Base-by-base conservation (phyloP, 2,888 invertebrate species). In the Parascotia fuliginaria region DNA sequence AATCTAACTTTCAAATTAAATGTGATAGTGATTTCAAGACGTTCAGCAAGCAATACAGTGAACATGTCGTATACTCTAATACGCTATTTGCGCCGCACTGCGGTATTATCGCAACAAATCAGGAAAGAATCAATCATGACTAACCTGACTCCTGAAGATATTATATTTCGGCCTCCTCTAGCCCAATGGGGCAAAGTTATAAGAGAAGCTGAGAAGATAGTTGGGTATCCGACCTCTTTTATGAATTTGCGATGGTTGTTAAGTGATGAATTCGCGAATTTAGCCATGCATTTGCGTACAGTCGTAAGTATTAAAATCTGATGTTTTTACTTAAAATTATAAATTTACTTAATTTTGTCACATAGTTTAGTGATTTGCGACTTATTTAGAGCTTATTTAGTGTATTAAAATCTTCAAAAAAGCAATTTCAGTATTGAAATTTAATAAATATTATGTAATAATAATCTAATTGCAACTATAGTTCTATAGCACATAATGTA, bases 221-320 rank as follows among this genome's bases (percentile, higher is more conserved):
- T 92, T 43, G 91, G 92, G 66, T 88, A 94, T 83, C 94, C 94
- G 60, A 93, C 94, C 77, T 93, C 93, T 55, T 93, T 93, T 71
- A 93, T 92, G 90, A 93, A 92, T 77, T 84, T 93, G 70, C 85
- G 93, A 82, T 94, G 94, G 94, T 82, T 94, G 70, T 88, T 94
- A 63, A 93, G 93, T 78, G 94, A 94, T 76, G 94, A 94, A 89
- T 93, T 94, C 73, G 93, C 93, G 52, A 94, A 94, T 89, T 83
- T 93, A 71, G 92, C 92, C 32, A 85, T 92, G 87, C 92, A 93
- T 80, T 83, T 92, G 52, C 85, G 92, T 7, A 92, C 92, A 81
- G 86, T 92, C 55, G 92, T 92, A 69, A 90, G 90, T 84, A 71
- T n/a, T 3, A 9, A 42, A 42, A 52, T 50, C 28, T 36, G 6